Base-by-base conservation (phyloP, 2,797 vertebrate genomes). In the Channallabes apus region DNA sequence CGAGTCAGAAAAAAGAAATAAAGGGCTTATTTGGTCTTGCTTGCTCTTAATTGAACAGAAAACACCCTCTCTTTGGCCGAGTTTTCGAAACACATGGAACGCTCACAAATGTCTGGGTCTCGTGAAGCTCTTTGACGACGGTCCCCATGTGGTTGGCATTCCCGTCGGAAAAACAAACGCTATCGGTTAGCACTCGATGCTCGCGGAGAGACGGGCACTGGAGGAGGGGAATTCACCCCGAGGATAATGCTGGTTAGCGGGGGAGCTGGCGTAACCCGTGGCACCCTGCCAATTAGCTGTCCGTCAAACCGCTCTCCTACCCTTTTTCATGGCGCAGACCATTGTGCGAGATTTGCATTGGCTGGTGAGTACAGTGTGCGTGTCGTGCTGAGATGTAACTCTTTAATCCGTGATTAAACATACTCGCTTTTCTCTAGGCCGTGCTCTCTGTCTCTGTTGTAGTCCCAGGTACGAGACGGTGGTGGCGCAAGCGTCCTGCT, bases 231-330 rank as follows among this genome's bases (percentile, higher is more conserved):
- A 94, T 93, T 93, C 94, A 93, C 90, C 93, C 94, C 91, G 88
- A 90, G 90, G 91, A 92, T 89, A 92, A 96, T 94, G 93, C 94
- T 93, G 93, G 94, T 92, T 95, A 93, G 94, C 91, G 93, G 92
- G 94, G 93, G 94, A 93, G 91, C 93, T 86, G 90, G 90, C 93
- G 92, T 75, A 87, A 90, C 92, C 91, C 92, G 90, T 94, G 85
- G 14, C 90, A 92, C 91, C 84, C 88, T 90, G 87, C 93, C 89
- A 91, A 89, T 88, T 83, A 92, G 89, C 87, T 94, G 94, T 92
- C 94, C 94, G 92, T 96, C 95, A 96, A 93, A 93, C 56, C 32
- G 58, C 88, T 92, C 91, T 90, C 90, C 93, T 84, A 89, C 89
- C 88, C 92, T 91, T 86, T 90, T 88, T 78, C 71, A 87, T 87